phyloP scores from a whole-genome alignment of 2,888 invertebrate species.

The Lepidonotus clava region DNA sequence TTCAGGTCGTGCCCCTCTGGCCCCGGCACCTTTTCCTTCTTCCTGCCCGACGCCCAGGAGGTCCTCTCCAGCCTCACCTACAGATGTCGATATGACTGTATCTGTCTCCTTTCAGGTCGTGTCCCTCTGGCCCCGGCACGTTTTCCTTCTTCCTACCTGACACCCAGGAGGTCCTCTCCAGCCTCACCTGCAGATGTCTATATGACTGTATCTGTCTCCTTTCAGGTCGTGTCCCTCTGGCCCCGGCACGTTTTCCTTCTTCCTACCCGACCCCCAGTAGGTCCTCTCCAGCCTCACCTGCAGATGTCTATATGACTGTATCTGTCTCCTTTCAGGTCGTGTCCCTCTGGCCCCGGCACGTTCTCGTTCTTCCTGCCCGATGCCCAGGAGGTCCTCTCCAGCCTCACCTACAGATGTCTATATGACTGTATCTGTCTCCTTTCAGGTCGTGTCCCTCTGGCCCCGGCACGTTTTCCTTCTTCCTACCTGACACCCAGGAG shows the following conservation, averaged over 20 bases:
- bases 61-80: background rate
- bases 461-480: background rate
- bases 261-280: background rate
- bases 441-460: background rate
- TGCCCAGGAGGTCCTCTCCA: slow-evolving; percentile 17
- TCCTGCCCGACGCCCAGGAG: slow-evolving; percentile 15
- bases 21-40: background rate
- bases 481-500: background rate
- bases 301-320: too few relatives aligned
- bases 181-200: too few relatives aligned
- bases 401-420: too few relatives aligned
- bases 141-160: background rate
- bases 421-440: too few relatives aligned
- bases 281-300: background rate
- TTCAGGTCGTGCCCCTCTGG: slow-evolving; percentile 26
- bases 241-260: background rate
- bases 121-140: background rate
- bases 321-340: background rate
- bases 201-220: too few relatives aligned
- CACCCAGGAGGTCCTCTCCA: background rate
- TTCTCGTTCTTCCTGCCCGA: slow-evolving; percentile 19
- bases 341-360: background rate
- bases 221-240: background rate
- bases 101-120: too few relatives aligned
- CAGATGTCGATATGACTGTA: too few relatives aligned